phyloP scores from a whole-genome alignment of 2,113 vertebrate species.

The Mesembrinibis cayennensis region DNA sequence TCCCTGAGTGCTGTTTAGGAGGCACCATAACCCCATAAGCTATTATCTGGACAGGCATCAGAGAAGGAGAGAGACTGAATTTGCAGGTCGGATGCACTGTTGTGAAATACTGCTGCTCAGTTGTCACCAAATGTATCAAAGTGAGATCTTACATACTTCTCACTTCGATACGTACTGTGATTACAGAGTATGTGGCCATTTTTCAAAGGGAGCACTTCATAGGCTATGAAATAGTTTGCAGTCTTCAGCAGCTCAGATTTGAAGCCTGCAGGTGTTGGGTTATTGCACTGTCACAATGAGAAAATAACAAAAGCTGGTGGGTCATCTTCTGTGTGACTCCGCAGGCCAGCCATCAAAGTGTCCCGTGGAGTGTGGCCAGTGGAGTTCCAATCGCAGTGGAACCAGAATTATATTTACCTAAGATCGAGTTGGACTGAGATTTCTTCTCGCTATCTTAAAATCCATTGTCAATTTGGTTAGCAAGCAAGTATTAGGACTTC shows the following conservation, averaged over 20 bases:
- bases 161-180: rapidly evolving
- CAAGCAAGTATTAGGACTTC: slow-evolving; percentile 18
- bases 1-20: neutral
- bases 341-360: neutral
- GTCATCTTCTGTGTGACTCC: neutral
- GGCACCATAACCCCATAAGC: neutral
- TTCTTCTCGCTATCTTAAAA: neutral
- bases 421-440: neutral
- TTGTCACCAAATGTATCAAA: neutral
- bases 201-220: neutral
- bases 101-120: neutral
- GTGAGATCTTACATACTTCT: neutral
- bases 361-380: neutral
- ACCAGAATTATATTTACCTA: neutral
- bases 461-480: slow-evolving; percentile 14
- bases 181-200: neutral
- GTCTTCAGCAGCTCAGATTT: neutral
- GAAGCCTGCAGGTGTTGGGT: neutral
- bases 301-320: neutral
- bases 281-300: neutral
- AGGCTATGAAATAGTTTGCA: neutral
- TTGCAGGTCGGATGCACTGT: neutral
- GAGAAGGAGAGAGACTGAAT: neutral
- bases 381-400: neutral
- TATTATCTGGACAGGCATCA: neutral